Evolutionary conservation across 2,113 vertebrate genomes (phyloP), one percentile per base, ranked within the genome.

Genomic region (Oncorhynchus masou): DNA sequence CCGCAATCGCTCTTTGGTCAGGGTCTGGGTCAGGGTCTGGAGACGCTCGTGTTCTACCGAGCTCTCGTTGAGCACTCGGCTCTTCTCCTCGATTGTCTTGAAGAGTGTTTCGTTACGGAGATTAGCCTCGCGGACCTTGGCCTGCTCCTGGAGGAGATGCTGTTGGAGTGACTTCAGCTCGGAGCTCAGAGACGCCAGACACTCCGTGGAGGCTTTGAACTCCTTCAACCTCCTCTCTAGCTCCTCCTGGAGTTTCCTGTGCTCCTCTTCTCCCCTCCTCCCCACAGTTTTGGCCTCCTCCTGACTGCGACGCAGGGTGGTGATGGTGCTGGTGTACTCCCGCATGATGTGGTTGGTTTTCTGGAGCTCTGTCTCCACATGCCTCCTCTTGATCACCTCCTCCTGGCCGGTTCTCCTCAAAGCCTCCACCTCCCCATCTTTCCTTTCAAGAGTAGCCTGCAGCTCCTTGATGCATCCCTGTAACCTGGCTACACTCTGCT

Each of bases 1-100:
- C 81, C 90, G 93, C 81, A 96, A 79, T 68, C 93, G 95, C 64
- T 98, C 96, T 89, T 96, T 97, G 62, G 94, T 96, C 57, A 97
- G 91, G 65, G 91, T 94, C 90, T 98, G 95, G 0, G 92, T 95
- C 73, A 94, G 86, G 71, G 91, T 94, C 85, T 96, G 95, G 80
- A 97, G 91, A 72, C 91, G 94, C 84, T 96, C 93, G 0, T 95
- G 93, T 81, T 97, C 95, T 75, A 90, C 91, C 74, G 89, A 90
- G 80, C 89, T 94, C 51, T 94, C 92, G 39, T 96, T 97, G 70
- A 97, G 84, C 71, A 89, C 88, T 66, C 91, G 90, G 89, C 92
- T 96, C 78, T 95, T 96, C 45, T 97, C 97, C 79, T 97, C 96
- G 34, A 95, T 88, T 2, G 87, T 92, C 87, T 90, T 96, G 82